Base-by-base conservation (phyloP, 2,888 invertebrate species). In the Pseudoips prasinana region DNA sequence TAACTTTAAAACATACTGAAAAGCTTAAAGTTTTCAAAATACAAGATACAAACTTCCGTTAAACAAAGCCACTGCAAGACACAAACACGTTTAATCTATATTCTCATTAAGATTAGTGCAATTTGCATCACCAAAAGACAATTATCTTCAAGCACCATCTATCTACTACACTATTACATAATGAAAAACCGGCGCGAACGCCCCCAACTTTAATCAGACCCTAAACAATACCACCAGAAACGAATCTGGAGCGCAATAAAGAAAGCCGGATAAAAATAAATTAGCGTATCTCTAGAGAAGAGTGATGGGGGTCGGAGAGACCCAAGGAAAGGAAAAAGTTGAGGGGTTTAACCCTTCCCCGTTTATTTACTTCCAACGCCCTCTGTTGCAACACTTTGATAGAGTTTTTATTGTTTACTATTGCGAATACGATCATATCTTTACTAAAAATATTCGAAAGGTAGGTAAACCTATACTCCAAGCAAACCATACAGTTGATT, bases 261-360 rank as follows among this genome's bases (percentile, higher is more conserved):
- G 77, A 74, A 75, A 71, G 59, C 68, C 63, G 76, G 77, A 82
- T 82, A 80, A 73, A 77, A 73, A 80, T 85, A 85, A 83, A 84
- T 83, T 77, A 81, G 71, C 72, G 75, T 80, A 79, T 84, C 79
- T 79, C 73, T 58, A 33, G 39, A 63, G 58, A 80, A 79, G 85
- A 85, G 70, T 76, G 61, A 86, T 85, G 66, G 80, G 77, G 83
- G 80, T 78, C 61, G 66, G 35, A 30, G 33, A 58, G 64, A 57
- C 58, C 64, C 31, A 46, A 62, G 52, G 58, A 55, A 48, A 67
- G 65, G 78, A 80, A 82, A 80, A 81, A 77, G 64, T 80, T 80
- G 75, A 79, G 77, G 84, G 71, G 80, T 67, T 72, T 66, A 79
- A 82, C 83, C 85, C 83, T 80, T 77, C 65, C 61, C 48, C 40